A percentile compares a stretch with the other conserved stretches of the same genome.
phyloP scores from a whole-genome alignment of 2,113 vertebrate species.

The Agelaius tricolor region DNA sequence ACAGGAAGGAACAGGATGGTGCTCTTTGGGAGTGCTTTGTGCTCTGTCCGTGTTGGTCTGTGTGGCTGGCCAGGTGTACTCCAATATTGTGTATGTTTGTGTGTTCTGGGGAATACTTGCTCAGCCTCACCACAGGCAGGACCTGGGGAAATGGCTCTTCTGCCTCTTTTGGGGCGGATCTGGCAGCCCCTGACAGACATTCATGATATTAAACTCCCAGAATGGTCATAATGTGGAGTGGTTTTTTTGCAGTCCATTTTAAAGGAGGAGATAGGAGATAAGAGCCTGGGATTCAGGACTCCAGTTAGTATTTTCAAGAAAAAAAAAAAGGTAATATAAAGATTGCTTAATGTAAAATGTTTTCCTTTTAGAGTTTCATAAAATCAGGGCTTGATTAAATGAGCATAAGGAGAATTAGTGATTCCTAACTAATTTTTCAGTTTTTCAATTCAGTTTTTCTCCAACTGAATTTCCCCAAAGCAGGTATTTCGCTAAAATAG shows the following conservation, averaged over 20 bases:
- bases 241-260: not conserved
- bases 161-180: not conserved
- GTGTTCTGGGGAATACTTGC: not conserved
- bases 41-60: too few relatives aligned
- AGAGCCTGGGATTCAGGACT: not conserved
- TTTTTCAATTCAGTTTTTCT: not conserved
- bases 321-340: not conserved
- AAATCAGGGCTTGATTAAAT: not conserved
- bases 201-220: not conserved
- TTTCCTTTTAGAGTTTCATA: not conserved
- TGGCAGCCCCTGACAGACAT: not conserved
- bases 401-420: not conserved
- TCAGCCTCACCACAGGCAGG: not conserved
- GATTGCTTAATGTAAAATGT: not conserved
- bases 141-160: not conserved
- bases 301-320: not conserved
- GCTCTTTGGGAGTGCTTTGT: not conserved
- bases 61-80: not conserved
- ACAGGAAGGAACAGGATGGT: not conserved
- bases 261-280: not conserved
- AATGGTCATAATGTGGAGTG: not conserved
- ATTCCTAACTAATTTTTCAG: not conserved
- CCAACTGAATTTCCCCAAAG: not conserved
- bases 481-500: not conserved
- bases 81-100: rapidly evolving